Conservation (phyloP, 2,113 vertebrate species). For the Larimichthys polyactis region DNA sequence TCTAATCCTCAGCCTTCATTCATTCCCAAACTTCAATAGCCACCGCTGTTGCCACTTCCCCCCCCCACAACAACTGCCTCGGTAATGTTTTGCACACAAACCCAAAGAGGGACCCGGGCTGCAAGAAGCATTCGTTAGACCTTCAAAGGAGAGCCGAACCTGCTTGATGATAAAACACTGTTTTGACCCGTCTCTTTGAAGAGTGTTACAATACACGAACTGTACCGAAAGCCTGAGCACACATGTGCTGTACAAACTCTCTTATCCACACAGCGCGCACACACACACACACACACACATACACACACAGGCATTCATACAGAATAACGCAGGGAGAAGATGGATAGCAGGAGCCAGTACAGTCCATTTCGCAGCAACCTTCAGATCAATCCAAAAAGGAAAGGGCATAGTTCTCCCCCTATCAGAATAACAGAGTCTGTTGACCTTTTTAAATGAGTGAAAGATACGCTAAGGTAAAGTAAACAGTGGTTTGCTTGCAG, state of each 20-base stretch:
- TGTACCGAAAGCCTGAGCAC: constrained; percentile 32
- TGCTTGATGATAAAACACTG: constrained; percentile 71
- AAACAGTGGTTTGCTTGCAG: constrained; percentile 78
- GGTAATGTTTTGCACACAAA: constrained; percentile 79
- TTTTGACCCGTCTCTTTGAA: constrained; percentile 75
- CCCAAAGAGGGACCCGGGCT: constrained; percentile 44
- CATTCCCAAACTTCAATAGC: constrained; percentile 75
- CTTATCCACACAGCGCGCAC: not conserved
- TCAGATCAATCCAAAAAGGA: constrained; percentile 69
- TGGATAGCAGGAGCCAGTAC: constrained; percentile 26
- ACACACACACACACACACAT: not conserved
- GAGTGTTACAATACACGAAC: constrained; percentile 56
- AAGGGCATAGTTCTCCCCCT: constrained; percentile 67
- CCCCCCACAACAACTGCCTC: constrained; percentile 63
- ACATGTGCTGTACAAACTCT: constrained; percentile 23
- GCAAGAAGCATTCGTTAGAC: constrained; percentile 61
- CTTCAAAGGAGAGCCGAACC: constrained; percentile 73
- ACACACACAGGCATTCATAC: constrained; percentile 6
- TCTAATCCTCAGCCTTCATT: constrained; percentile 78
- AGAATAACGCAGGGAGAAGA: constrained; percentile 39
- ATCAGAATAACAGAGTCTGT: constrained; percentile 72
- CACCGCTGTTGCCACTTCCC: constrained; percentile 68
- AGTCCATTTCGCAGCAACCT: constrained; percentile 56
- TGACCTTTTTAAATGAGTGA: constrained; percentile 82
- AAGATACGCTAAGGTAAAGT: constrained; percentile 75